Base-by-base conservation (phyloP, 2,888 invertebrate genomes). In the Phaonia tiefii region DNA sequence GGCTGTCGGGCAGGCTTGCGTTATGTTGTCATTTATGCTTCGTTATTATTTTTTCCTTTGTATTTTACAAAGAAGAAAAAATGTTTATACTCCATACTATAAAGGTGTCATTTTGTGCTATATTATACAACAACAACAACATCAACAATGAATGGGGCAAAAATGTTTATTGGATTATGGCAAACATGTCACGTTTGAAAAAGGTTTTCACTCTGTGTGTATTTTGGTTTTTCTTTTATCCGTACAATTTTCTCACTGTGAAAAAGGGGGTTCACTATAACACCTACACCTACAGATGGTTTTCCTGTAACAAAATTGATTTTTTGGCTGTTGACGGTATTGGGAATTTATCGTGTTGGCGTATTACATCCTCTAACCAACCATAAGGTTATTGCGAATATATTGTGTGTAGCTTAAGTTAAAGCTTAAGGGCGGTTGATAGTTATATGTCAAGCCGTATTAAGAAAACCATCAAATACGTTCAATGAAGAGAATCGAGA, bases 141-240 rank as follows among this genome's bases (percentile, higher is more conserved):
- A 49, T 66, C 51, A 20, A 63, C 17, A 26, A 63, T 22, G n/a
- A 70, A 37, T 42, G 39, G 13, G n/a, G 17, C 77, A 51, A 78
- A 66, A 65, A 63, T 25, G 13, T 65, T 71, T 67, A 71, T 77
- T 71, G 71, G 66, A 74, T 72, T 76, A 76, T 76, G 25, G 71
- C 65, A 80, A 80, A 78, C 74, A 79, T 82, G 83, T 83, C 83
- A 84, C 84, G 80, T 84, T 80, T 79, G 63, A 78, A 83, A 83
- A 80, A 73, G 82, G 83, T 75, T 83, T 74, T 76, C 65, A 44
- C n/a, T 20, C 60, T 85, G 84, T 84, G 60, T 11, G 51, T 42
- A n/a, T 60, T 70, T 67, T 31, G 31, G 42, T 39, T 69, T 42
- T 11, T 58, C 31, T 10, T 54, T 73, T 25, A 44, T 58, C 37